Conservation (phyloP, 2,888 invertebrate genomes). For the Tricholauxania praeusta region DNA sequence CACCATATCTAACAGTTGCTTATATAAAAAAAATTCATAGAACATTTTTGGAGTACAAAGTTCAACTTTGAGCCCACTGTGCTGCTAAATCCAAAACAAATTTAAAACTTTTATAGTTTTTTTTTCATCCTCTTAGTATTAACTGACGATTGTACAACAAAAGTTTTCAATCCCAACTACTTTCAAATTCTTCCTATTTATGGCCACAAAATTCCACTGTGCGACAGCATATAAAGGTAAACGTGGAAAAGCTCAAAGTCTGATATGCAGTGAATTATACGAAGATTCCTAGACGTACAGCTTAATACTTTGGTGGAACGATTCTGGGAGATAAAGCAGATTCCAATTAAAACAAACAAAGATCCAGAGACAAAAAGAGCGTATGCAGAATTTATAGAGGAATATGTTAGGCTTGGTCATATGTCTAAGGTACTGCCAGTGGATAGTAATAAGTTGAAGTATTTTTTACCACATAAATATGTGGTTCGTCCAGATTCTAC, state of each 20-base stretch:
- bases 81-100: no score
- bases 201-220: no score
- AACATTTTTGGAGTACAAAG: no score
- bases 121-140: no score
- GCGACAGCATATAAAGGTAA: not conserved
- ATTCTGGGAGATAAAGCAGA: conserved; percentile 12
- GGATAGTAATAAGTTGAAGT: conserved; percentile 4
- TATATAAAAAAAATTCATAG: no score
- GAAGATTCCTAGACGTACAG: not conserved
- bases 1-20: no score
- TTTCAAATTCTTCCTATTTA: no score
- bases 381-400: conserved; percentile 25
- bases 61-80: no score
- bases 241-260: not conserved
- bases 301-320: conserved; percentile 10
- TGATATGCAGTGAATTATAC: not conserved
- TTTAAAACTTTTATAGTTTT: no score
- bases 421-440: conserved; percentile 18
- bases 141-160: no score
- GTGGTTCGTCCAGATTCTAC: conserved; percentile 37
- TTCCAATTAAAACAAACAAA: not conserved
- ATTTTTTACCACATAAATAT: conserved; percentile 31
- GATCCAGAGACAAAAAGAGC: not conserved
- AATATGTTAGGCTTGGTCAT: conserved; percentile 23
- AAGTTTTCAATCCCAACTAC: no score